Conservation (phyloP, 2,888 invertebrate species). For the Agrilus cyanescens region DNA sequence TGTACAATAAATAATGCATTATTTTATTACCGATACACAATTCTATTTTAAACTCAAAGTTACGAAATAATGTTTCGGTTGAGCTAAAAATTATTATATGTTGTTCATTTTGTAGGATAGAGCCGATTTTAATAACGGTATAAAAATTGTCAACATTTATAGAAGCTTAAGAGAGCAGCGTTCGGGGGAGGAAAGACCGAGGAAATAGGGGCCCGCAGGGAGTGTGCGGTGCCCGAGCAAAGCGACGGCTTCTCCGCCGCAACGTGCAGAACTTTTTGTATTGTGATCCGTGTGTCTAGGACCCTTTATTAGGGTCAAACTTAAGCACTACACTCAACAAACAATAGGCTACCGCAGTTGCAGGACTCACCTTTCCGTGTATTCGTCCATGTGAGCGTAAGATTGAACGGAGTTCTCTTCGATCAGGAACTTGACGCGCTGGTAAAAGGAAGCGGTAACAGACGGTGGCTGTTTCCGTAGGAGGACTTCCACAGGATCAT, state of each 20-base stretch:
- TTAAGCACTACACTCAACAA: slow-evolving; percentile 23
- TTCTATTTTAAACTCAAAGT: too few species aligned
- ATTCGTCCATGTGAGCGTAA: slow-evolving; percentile 94
- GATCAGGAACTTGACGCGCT: slow-evolving; percentile 93
- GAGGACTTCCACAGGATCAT: slow-evolving; percentile 93
- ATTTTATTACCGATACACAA: too few species aligned
- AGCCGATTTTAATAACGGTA: too few species aligned
- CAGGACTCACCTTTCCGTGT: slow-evolving; percentile 89
- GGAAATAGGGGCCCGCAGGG: slow-evolving; percentile 27
- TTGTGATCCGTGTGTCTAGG: slow-evolving; percentile 27
- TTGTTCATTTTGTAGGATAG: too few species aligned
- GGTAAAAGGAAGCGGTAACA: slow-evolving; percentile 94
- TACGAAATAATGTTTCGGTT: too few species aligned
- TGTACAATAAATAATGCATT: too few species aligned
- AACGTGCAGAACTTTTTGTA: slow-evolving; percentile 30
- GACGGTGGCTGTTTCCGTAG: slow-evolving; percentile 92
- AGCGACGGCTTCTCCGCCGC: slow-evolving; percentile 27
- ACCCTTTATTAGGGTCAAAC: slow-evolving; percentile 14
- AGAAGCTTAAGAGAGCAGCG: slow-evolving; percentile 14
- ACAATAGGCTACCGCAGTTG: slow-evolving; percentile 9
- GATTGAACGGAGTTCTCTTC: slow-evolving; percentile 98
- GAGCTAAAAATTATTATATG: too few species aligned
- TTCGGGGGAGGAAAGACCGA: slow-evolving; percentile 21
- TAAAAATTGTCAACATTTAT: not conserved
- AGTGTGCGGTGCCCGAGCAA: slow-evolving; percentile 36